Base-by-base conservation (phyloP, 2,797 vertebrate species). In the Ctenosaura bakeri region DNA sequence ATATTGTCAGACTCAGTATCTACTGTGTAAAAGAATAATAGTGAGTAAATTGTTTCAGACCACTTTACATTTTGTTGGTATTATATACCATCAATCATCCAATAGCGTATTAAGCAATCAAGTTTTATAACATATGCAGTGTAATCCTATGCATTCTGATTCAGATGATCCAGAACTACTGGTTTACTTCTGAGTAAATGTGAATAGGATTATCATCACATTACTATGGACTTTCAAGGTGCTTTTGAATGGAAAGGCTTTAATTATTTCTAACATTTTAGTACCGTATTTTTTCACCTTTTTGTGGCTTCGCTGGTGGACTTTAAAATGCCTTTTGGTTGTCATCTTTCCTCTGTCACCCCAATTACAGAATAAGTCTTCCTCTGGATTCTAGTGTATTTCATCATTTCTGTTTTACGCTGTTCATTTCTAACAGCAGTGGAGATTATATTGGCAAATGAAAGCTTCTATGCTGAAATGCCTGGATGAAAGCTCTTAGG, bases 321-420 rank as follows among this genome's bases (percentile, higher is more conserved):
- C 90, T 94, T 93, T 93, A 95, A 95, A 94, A 95, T 92, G 89
- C 42, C 86, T 94, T 96, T 95, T 93, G 92, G 88, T 90, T 95
- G 93, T 92, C 81, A 95, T 95, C 88, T 93, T 87, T 90, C 0
- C 66, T 88, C 66, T 88, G 85, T 93, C 29, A 0, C 74, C 91
- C 93, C 92, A 94, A 38, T 89, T 91, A 73, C 50, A 88, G 76
- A 94, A 59, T 86, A 81, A 92, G 52, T 83, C 90, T 94, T 92
- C 91, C 89, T 73, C 88, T 87, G n/a, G 62, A 92, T 92, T 91
- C 82, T 74, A 69, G 76, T 16, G 29, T 26, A 90, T 94, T 89
- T 3, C 76, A 78, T 90, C 38, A 85, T 77, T 92, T 59, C n/a
- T 86, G 14, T 71, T 85, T 86, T 86, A 56, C 38, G 54, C 74